Base-by-base conservation (phyloP, 2,797 vertebrate species). In the Pangasius mekongensis region DNA sequence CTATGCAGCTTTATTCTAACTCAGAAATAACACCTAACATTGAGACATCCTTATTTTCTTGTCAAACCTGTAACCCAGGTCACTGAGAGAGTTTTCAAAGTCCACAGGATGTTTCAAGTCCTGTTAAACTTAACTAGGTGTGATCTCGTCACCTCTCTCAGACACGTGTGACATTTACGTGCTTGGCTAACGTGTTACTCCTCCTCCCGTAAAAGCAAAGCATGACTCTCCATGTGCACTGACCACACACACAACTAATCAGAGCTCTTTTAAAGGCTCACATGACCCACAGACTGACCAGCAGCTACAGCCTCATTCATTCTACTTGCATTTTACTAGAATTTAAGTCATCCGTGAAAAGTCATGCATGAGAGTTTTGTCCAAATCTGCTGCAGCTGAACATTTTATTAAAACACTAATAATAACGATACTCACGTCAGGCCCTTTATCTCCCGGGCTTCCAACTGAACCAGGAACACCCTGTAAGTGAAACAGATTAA, bases 391-490 rank as follows among this genome's bases (percentile, higher is more conserved):
- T 36, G 5, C 30, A 82, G 56, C 24, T 60, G 33, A 82, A 39
- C 5, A 54, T 43, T 47, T 64, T 47, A 66, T 47, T 62, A 16
- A 87, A 30, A 9, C 18, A 24, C 18, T 27, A 74, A 86, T 67
- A 14, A 87, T 8, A 33, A 8, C 69, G 67, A 54, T 81, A 95
- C 96, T 96, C 91, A 97, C 97, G 6, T 0, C 27, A 0, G 89
- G 52, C 86, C 96, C 97, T 84, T 93, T 95, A 66, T 91, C 93
- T 36, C 96, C 96, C 0, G 93, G 87, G 81, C 78, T 93, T 74
- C 96, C 96, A 76, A 49, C 0, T 0, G 88, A 87, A 47, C 97
- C 96, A 60, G 91, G 49, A 36, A 64, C 84, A 67, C 96, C 96
- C 97, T 97, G 93, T 90, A 90, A 74, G 67, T 18, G 3, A 54